A percentile compares a stretch with the other conserved stretches of the same genome.
Conservation (phyloP, 2,113 vertebrate species). For the Vanacampus margaritifer region DNA sequence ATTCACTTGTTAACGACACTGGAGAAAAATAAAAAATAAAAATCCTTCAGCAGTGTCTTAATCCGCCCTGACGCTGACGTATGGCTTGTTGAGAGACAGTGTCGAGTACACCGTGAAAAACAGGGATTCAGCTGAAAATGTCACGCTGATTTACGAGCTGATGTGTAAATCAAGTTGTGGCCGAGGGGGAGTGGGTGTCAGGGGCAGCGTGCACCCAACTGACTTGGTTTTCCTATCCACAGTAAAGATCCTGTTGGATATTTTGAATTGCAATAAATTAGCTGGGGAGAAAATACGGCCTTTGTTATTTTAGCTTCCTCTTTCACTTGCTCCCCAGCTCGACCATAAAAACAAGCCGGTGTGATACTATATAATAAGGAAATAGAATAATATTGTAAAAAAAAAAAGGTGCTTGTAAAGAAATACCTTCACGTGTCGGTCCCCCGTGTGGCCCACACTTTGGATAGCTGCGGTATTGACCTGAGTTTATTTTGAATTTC, state of each 20-base stretch:
- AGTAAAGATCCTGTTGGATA: slow-evolving; percentile 46
- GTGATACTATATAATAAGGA: slow-evolving; percentile 62
- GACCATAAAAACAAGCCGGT: slow-evolving; percentile 61
- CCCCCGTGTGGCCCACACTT: slow-evolving; percentile 17
- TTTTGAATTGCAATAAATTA: slow-evolving; percentile 62
- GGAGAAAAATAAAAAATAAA: not conserved
- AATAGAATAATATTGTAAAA: slow-evolving; percentile 52
- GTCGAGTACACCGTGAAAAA: slow-evolving; percentile 57
- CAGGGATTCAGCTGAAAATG: slow-evolving; percentile 65
- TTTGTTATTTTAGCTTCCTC: slow-evolving; percentile 66
- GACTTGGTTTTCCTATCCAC: slow-evolving; percentile 51
- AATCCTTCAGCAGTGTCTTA: slow-evolving; percentile 37
- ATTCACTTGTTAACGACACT: slow-evolving; percentile 30
- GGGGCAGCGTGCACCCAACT: slow-evolving; percentile 39
- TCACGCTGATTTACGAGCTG: slow-evolving; percentile 59
- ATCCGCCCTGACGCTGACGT: slow-evolving; percentile 50
- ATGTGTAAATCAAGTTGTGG: slow-evolving; percentile 51
- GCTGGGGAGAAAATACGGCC: slow-evolving; percentile 41
- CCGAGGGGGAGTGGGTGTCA: not conserved
- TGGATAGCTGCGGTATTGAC: slow-evolving; percentile 19
- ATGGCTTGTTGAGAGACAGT: slow-evolving; percentile 57
- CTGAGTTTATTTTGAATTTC: slow-evolving; percentile 18
- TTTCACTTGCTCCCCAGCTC: slow-evolving; percentile 55
- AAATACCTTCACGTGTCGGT: slow-evolving; percentile 30
- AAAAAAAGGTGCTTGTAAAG: slow-evolving; percentile 45